A percentile compares a stretch with the other conserved stretches of the same genome.
These are phyloP conservation scores for Drosophila tripunctata DNA, from an alignment of 2,888 invertebrate genomes.

Conservation along the genomic window DNA sequence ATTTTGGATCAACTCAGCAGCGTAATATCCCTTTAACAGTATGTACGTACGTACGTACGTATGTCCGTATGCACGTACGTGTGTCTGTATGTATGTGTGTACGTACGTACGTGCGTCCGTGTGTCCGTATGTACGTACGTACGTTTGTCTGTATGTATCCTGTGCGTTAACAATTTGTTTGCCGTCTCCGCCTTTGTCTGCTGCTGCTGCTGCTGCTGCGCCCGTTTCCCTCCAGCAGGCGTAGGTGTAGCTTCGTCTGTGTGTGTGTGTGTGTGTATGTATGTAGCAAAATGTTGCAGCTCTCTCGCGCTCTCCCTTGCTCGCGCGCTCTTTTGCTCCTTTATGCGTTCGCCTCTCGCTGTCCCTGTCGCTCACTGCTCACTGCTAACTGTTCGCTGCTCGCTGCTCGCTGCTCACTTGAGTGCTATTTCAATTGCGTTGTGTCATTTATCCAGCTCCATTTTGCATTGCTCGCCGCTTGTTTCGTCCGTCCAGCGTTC, in stretches of 20 bases:
- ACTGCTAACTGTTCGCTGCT: neutral
- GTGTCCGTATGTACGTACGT: too few relatives aligned
- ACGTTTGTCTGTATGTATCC: slow-evolving; percentile 19
- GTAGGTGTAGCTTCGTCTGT: slow-evolving; percentile 11
- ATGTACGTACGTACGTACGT: slow-evolving; percentile 1
- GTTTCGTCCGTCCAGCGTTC: slow-evolving; percentile 13
- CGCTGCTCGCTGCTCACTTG: slow-evolving; percentile 19
- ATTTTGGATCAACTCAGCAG: slow-evolving; percentile 14
- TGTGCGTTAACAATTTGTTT: slow-evolving; percentile 40
- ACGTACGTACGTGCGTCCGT: too few relatives aligned
- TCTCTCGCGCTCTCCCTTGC: neutral
- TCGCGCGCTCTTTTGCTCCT: neutral
- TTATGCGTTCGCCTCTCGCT: slow-evolving; percentile 21
- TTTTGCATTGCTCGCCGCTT: slow-evolving; percentile 30
- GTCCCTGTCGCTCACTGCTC: neutral
- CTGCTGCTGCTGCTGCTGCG: neutral
- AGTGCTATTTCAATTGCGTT: slow-evolving; percentile 36
- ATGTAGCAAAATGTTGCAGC: slow-evolving; percentile 38
- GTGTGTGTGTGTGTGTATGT: slow-evolving; percentile 21
- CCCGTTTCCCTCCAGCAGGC: neutral
- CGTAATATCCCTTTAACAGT: slow-evolving; percentile 19
- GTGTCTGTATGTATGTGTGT: too few relatives aligned
- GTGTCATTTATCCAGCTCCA: slow-evolving; percentile 54
- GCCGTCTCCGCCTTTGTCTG: neutral
- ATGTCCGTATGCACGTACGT: too few relatives aligned